Conservation (phyloP, 2,888 invertebrate genomes). For the Merodon equestris region DNA sequence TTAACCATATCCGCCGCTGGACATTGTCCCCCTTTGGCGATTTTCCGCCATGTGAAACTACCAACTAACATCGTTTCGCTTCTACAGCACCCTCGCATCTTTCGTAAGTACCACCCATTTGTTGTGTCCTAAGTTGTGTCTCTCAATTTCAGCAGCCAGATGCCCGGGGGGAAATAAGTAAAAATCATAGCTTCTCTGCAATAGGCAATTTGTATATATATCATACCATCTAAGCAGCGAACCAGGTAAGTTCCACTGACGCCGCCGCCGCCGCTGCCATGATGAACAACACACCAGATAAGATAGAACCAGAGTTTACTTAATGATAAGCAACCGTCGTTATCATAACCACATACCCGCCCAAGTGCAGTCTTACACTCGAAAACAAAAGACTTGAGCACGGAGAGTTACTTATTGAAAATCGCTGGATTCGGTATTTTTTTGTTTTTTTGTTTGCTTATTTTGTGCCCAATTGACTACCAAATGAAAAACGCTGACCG, state of each 20-base stretch:
- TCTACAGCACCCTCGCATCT: too few species aligned
- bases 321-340: conserved; percentile 32
- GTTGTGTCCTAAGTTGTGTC: too few species aligned
- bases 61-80: too few species aligned
- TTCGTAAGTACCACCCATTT: too few species aligned
- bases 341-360: background rate
- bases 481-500: conserved; percentile 57
- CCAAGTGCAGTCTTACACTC: background rate
- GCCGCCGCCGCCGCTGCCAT: too few species aligned
- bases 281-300: conserved; percentile 10
- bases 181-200: too few species aligned
- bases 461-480: conserved; percentile 30
- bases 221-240: too few species aligned
- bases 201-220: too few species aligned
- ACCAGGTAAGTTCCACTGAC: background rate
- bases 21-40: too few species aligned
- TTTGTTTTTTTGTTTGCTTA: conserved; percentile 11
- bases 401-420: background rate
- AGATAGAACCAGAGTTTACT: conserved; percentile 40
- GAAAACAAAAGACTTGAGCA: conserved; percentile 45
- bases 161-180: too few species aligned
- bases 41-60: too few species aligned
- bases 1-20: background rate
- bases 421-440: background rate
- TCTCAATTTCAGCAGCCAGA: too few species aligned